A percentile compares a stretch with the other conserved stretches of the same genome.
These are phyloP conservation scores for Emydoidea blandingii DNA, from an alignment of 2,797 vertebrate genomes.

Conservation along the genomic window DNA sequence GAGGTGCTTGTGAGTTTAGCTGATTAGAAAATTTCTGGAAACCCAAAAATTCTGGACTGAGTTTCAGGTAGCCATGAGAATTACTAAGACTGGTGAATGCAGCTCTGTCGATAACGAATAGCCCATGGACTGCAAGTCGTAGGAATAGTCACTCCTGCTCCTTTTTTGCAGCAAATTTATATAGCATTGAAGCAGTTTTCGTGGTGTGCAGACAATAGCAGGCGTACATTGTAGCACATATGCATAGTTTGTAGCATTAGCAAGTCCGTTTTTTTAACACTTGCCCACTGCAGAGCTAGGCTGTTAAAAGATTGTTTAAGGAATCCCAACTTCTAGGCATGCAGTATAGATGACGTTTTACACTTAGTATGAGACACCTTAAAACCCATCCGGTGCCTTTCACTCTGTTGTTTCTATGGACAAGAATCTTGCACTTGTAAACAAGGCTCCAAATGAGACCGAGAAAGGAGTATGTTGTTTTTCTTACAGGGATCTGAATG, in stretches of 20 bases:
- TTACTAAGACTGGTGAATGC: not conserved
- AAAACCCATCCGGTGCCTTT: not conserved
- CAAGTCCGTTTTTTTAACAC: not conserved
- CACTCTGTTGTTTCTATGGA: fast-evolving
- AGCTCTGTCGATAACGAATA: not conserved
- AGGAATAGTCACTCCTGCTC: not conserved
- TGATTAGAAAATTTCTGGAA: not conserved
- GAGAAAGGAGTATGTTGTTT: fast-evolving
- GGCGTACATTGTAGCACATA: not conserved
- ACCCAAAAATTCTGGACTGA: not conserved
- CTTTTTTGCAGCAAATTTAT: not conserved
- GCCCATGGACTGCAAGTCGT: not conserved
- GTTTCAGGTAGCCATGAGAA: not conserved
- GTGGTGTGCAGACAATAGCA: not conserved
- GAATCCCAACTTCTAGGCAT: not conserved
- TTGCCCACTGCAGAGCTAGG: not conserved
- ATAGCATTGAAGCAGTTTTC: not conserved
- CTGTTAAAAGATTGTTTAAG: not conserved
- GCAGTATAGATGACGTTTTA: not conserved
- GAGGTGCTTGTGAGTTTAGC: not conserved
- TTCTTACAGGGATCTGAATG: not conserved
- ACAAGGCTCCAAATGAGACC: not conserved
- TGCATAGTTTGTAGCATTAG: not conserved
- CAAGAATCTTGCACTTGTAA: fast-evolving
- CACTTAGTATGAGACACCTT: not conserved